Percentiles rank a stretch among this genome's conserved stretches.
These are phyloP conservation scores for Smittia sp. DNA, from an alignment of 2,888 invertebrate species.

Conservation along the genomic window DNA sequence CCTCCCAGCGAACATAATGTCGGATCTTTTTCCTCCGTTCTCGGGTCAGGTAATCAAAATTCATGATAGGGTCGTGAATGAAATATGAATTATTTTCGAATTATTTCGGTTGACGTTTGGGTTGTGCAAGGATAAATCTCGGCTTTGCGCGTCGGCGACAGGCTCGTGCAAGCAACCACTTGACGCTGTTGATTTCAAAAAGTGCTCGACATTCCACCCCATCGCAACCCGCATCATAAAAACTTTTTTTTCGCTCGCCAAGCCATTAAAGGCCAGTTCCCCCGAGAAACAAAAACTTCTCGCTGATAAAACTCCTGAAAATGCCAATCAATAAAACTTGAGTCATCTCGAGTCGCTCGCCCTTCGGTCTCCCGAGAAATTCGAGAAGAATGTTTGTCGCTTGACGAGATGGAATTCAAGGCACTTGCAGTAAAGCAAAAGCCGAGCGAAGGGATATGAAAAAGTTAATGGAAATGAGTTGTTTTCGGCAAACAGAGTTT, in stretches of 20 bases:
- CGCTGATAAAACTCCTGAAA: neutral
- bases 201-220: neutral
- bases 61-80: slow-evolving; percentile 11
- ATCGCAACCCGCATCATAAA: slow-evolving; percentile 16
- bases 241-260: neutral
- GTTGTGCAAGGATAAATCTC: neutral
- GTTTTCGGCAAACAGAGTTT: neutral
- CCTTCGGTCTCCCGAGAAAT: neutral
- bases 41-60: slow-evolving; percentile 20
- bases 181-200: slow-evolving; percentile 18
- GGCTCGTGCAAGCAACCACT: neutral
- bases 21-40: neutral
- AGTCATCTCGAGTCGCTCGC: neutral
- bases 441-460: too few relatives aligned
- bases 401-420: neutral
- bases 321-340: slow-evolving; percentile 3
- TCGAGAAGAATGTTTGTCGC: neutral
- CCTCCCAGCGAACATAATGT: neutral
- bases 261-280: neutral
- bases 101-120: neutral
- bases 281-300: too few relatives aligned
- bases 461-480: slow-evolving; percentile 25
- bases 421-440: neutral
- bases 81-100: neutral
- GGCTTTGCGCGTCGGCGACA: neutral